phyloP scores from a whole-genome alignment of 2,888 invertebrate genomes.

The Anoncus sp. region DNA sequence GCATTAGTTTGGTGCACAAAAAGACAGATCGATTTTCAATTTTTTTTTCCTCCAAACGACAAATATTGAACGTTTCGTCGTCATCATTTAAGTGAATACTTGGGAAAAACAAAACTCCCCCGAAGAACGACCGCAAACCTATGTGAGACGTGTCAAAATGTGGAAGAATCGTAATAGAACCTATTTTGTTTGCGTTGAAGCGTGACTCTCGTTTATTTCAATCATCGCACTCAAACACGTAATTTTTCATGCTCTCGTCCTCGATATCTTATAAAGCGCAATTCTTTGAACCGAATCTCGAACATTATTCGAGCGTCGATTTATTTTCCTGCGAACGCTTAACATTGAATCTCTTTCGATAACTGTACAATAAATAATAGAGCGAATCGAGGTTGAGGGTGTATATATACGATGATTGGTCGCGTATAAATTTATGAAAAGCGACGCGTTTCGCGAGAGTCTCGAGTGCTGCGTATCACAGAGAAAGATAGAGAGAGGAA shows the following conservation, averaged over 20 bases:
- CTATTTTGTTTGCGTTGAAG: too few species aligned
- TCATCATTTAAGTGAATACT: too few species aligned
- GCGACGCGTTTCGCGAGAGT: constrained; percentile 28
- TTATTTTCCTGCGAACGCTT: constrained; percentile 22
- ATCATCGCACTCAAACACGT: constrained; percentile 14
- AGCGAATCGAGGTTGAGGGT: constrained; percentile 55
- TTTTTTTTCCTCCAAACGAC: too few species aligned
- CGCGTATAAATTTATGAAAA: constrained; percentile 56
- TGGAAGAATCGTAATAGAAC: too few species aligned
- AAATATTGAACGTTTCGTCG: too few species aligned
- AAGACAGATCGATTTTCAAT: too few species aligned
- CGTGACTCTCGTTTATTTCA: constrained; percentile 26
- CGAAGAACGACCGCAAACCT: too few species aligned
- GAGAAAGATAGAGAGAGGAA: not conserved
- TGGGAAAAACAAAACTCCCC: too few species aligned
- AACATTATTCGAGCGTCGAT: constrained; percentile 14
- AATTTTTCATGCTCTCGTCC: constrained; percentile 58
- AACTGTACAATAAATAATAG: constrained; percentile 64
- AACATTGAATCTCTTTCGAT: constrained; percentile 40
- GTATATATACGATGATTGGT: constrained; percentile 49
- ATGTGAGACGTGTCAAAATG: too few species aligned
- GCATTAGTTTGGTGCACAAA: too few species aligned
- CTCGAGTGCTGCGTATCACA: constrained; percentile 10
- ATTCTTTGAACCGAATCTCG: constrained; percentile 11
- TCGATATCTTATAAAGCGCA: constrained; percentile 15